Evolutionary conservation across 2,888 invertebrate species (phyloP), one percentile per base, ranked within the genome.

Genomic region (Ferrisia virgata): DNA sequence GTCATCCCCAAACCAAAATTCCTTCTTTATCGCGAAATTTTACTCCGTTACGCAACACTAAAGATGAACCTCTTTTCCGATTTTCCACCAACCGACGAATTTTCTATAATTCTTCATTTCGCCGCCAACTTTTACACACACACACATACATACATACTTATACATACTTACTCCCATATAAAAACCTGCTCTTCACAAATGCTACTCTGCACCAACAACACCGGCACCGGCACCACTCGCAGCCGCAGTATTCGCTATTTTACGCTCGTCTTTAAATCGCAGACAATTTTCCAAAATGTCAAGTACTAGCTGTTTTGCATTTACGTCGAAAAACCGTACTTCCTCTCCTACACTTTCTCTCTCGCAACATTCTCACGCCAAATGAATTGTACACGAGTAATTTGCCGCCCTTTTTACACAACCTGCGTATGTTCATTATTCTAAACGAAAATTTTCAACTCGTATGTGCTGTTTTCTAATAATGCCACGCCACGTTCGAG

Each of bases 11-110:
- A 79, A 43, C 79, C 79, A 18, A 31, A 39, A 79, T 40, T 43
- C 79, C 79, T 79, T 40, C 43, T 79, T 39, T 79, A 31, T 79
- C 79, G 79, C 40, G 47, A 47, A 79, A 47, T 43, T 79, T 79
- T 47, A 25, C 31, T 79, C 47, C 28, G 18, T 31, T 47, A 47
- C 79, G 39, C 25, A 79, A 79, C 43, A 47, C 47, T 31, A 79
- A 79, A 79, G 47, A 79, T 79, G 79, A 79, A 79, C 47, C 47
- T 79, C 31, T 47, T 79, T 36, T 79, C 43, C 39, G 79, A 40
- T 43, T 79, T 31, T 43, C 28, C 43, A 40, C 28, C 47, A 47
- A 79, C 33, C 28, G 33, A 79, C 47, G 47, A 79, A 47, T 79
- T 79, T 47, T 31, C 43, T 31, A 43, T 79, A 43, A 33, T 72